Evolutionary conservation across 2,888 invertebrate genomes (phyloP).

Genomic region (Mongoloraphidia duomilia): DNA sequence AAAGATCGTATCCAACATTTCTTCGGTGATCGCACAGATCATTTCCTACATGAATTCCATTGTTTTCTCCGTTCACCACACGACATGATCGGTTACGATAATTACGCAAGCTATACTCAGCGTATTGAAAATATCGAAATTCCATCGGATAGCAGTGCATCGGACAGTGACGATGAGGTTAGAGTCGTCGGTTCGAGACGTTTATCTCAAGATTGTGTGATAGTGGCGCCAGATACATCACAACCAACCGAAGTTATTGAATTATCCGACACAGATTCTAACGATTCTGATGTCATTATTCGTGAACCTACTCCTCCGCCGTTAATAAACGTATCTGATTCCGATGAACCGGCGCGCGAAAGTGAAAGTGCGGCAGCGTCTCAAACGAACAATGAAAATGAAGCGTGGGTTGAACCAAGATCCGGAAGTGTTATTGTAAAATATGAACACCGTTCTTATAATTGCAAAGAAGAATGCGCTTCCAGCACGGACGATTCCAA

Average conservation of each 20-base stretch:
- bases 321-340: slow-evolving; percentile 8
- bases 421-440: not conserved
- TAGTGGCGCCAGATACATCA: not conserved
- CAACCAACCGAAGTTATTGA: slow-evolving; percentile 16
- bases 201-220: slow-evolving; percentile 5
- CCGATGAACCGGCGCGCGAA: slow-evolving; percentile 10
- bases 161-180: slow-evolving; percentile 27
- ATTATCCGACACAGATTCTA: slow-evolving; percentile 21
- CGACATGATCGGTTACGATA: slow-evolving; percentile 72
- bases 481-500: too few relatives aligned
- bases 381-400: not conserved
- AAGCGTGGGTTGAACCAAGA: not conserved
- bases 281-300: slow-evolving; percentile 22
- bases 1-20: slow-evolving; percentile 51
- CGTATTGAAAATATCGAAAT: slow-evolving; percentile 8
- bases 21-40: slow-evolving; percentile 57
- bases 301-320: slow-evolving; percentile 18
- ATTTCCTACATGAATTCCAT: slow-evolving; percentile 81
- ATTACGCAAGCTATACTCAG: slow-evolving; percentile 49
- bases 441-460: not conserved
- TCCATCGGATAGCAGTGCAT: slow-evolving; percentile 16
- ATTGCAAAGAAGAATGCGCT: not conserved
- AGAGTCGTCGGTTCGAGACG: slow-evolving; percentile 18
- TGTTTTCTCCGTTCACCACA: slow-evolving; percentile 77
- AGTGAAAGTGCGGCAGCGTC: not conserved